Evolutionary conservation across 2,113 vertebrate species (phyloP).

Genomic region (Laticauda laticaudata): DNA sequence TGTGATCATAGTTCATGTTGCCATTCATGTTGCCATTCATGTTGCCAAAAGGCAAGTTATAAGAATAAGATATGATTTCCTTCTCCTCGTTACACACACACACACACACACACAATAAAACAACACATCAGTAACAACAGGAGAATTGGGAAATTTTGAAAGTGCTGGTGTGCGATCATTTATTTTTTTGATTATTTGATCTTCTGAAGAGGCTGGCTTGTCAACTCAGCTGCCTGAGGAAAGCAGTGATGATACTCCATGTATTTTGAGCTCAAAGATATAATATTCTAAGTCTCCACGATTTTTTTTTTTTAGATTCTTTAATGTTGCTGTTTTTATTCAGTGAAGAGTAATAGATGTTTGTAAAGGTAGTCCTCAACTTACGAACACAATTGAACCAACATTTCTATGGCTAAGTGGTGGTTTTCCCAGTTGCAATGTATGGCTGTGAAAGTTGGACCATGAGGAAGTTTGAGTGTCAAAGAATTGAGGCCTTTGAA

Average conservation of each 20-base stretch:
- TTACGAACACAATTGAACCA: neutral
- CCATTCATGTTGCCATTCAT: conserved; percentile 3
- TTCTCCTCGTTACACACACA: neutral
- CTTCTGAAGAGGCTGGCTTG: conserved; percentile 45
- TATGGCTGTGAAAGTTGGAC: no score
- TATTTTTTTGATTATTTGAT: conserved; percentile 62
- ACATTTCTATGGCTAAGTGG: neutral
- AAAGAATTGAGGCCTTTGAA: no score
- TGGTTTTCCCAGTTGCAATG: no score
- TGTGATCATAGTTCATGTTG: conserved; percentile 23
- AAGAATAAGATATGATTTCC: conserved; percentile 26
- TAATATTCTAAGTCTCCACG: neutral
- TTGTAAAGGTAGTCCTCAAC: neutral
- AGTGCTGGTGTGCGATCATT: conserved; percentile 34
- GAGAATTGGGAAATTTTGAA: conserved; percentile 44
- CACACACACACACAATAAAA: neutral
- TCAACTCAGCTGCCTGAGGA: conserved; percentile 29
- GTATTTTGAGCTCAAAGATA: conserved; percentile 29
- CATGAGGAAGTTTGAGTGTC: no score
- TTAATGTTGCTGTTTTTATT: conserved; percentile 19
- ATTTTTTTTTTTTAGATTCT: neutral
- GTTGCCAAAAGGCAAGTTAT: conserved; percentile 14
- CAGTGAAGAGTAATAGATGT: conserved; percentile 11
- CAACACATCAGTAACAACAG: conserved; percentile 24
- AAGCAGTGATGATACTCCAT: neutral